These are phyloP conservation scores for Aplysia californica DNA, from an alignment of 1,140 invertebrate genomes.

Conservation along the genomic window DNA sequence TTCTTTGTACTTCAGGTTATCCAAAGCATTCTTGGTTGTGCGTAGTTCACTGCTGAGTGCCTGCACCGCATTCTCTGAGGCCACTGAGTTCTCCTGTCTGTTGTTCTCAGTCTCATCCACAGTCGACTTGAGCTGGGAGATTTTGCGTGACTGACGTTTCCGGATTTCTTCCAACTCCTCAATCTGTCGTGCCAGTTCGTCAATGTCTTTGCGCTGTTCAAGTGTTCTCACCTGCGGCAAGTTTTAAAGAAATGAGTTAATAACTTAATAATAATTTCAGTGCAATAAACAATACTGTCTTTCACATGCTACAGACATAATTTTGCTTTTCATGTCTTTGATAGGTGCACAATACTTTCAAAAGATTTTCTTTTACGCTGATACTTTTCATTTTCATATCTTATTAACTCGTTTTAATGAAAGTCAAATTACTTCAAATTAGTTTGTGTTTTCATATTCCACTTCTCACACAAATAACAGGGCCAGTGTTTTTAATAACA, in stretches of 20 bases:
- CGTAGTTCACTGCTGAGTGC: constrained; percentile 65
- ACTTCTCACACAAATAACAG: no score
- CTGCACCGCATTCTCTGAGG: constrained; percentile 65
- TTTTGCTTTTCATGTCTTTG: no score
- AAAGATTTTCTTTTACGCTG: not conserved
- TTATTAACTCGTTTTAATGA: no score
- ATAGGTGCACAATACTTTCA: no score
- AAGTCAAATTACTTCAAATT: no score
- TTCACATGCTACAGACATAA: no score
- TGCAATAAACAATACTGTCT: not conserved
- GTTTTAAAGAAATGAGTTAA: not conserved
- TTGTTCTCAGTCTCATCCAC: constrained; percentile 41
- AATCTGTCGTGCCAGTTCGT: constrained; percentile 56
- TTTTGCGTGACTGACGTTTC: constrained; percentile 62
- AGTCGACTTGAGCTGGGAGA: constrained; percentile 56
- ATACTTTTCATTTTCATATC: not conserved
- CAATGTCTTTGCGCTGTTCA: constrained; percentile 63
- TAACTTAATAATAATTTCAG: not conserved
- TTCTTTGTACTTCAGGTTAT: constrained; percentile 61
- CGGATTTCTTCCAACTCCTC: constrained; percentile 64
- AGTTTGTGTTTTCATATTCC: no score
- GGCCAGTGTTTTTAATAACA: no score
- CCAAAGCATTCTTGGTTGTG: constrained; percentile 63
- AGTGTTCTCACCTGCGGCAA: constrained; percentile 53
- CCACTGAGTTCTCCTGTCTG: constrained; percentile 48